Percentiles rank a stretch among this genome's conserved stretches.
Evolutionary conservation across 2,113 vertebrate species (phyloP).

Genomic region (Gobio gobio): DNA sequence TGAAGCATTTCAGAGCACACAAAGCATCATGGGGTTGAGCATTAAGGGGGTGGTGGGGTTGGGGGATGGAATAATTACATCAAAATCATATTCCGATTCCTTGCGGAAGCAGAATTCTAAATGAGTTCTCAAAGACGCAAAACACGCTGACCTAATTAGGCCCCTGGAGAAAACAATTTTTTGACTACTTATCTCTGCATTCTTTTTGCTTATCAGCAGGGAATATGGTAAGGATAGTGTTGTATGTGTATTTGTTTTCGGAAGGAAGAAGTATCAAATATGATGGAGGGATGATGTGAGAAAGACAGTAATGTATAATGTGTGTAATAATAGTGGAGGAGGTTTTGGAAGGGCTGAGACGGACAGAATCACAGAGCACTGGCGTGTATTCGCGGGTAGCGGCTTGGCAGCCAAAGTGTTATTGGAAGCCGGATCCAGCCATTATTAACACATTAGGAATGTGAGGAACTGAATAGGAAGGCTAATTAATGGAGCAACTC

Average conservation of each 20-base stretch:
- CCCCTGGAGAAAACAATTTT: conserved; percentile 52
- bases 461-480: conserved; percentile 19
- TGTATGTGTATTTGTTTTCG: not conserved
- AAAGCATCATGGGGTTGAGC: not conserved
- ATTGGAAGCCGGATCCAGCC: not conserved
- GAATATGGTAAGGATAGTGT: not conserved
- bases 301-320: not conserved
- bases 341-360: not conserved
- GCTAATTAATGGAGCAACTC: conserved; percentile 43
- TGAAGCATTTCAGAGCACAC: conserved; percentile 25
- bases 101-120: conserved; percentile 53
- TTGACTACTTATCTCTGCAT: conserved; percentile 29
- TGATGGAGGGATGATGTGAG: not conserved
- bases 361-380: conserved; percentile 8
- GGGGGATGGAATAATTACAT: conserved; percentile 51
- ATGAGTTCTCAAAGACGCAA: conserved; percentile 46
- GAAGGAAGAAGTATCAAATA: too few species aligned
- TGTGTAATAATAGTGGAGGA: conserved; percentile 6
- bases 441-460: conserved; percentile 53
- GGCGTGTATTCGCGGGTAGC: not conserved
- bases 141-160: conserved; percentile 61
- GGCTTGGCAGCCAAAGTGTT: conserved; percentile 24
- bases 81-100: conserved; percentile 51
- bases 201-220: conserved; percentile 34
- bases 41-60: not conserved